Conservation (phyloP, 2,113 vertebrate genomes). For the Bungarus multicinctus region DNA sequence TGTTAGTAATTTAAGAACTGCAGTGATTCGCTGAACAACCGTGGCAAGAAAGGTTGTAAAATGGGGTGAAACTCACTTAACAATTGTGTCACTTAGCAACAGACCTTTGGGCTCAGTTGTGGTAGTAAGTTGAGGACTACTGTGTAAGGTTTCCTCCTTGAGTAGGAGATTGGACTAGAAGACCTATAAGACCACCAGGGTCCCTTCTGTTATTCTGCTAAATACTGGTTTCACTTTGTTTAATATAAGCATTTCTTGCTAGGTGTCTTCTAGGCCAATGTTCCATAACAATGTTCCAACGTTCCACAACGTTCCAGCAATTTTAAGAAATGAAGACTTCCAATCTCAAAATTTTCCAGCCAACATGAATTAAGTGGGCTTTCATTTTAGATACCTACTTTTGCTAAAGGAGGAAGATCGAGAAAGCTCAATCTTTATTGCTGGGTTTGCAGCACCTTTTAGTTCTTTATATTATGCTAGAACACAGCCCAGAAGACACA, state of each 20-base stretch:
- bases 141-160: too few species aligned
- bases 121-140: too few species aligned
- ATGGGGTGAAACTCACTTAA: too few species aligned
- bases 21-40: too few species aligned
- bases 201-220: too few species aligned
- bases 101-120: too few species aligned
- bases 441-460: neutral
- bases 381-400: neutral
- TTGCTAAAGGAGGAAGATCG: neutral
- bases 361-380: neutral
- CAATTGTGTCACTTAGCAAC: too few species aligned
- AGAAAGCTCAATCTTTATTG: neutral
- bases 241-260: neutral
- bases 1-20: too few species aligned
- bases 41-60: too few species aligned
- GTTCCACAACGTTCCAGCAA: neutral
- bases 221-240: neutral
- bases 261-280: neutral
- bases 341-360: neutral
- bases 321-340: neutral
- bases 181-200: too few species aligned
- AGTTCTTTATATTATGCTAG: neutral
- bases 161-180: too few species aligned
- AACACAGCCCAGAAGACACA: neutral
- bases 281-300: neutral